These are phyloP conservation scores for Chrysoperla carnea DNA, from an alignment of 1,140 invertebrate genomes.

Conservation along the genomic window DNA sequence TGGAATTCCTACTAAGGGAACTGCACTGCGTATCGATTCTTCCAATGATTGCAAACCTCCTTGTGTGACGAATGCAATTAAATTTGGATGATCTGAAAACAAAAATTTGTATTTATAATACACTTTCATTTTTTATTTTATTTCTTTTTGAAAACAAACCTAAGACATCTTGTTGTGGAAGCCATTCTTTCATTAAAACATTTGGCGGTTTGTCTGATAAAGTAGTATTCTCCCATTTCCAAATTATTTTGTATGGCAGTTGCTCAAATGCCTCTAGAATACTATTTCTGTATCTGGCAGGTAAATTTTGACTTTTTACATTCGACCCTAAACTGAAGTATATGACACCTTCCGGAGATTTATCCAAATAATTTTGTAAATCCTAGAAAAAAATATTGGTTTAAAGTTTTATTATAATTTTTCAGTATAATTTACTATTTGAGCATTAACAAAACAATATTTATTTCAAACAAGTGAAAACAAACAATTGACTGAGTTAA, in stretches of 20 bases:
- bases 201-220: slow-evolving; percentile 22
- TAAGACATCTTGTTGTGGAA: slow-evolving; percentile 29
- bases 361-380: slow-evolving; percentile 17
- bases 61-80: slow-evolving; percentile 27
- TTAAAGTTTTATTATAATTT: too few relatives aligned
- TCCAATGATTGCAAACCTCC: slow-evolving; percentile 28
- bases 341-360: slow-evolving; percentile 23
- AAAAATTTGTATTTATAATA: too few relatives aligned
- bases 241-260: slow-evolving; percentile 26
- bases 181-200: slow-evolving; percentile 28
- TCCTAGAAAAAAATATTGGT: slow-evolving; percentile 15
- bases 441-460: too few relatives aligned
- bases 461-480: too few relatives aligned
- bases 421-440: too few relatives aligned
- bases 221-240: slow-evolving; percentile 23
- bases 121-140: neutral
- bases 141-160: slow-evolving; percentile 15
- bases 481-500: too few relatives aligned
- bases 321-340: slow-evolving; percentile 34
- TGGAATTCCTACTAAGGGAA: slow-evolving; percentile 29
- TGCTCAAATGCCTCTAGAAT: slow-evolving; percentile 25
- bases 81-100: slow-evolving; percentile 22
- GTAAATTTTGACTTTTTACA: slow-evolving; percentile 20
- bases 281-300: slow-evolving; percentile 15
- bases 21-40: slow-evolving; percentile 26